A percentile compares a stretch with the other conserved stretches of the same genome.
Evolutionary conservation across 2,113 vertebrate genomes (phyloP).

Genomic region (Balaeniceps rex): DNA sequence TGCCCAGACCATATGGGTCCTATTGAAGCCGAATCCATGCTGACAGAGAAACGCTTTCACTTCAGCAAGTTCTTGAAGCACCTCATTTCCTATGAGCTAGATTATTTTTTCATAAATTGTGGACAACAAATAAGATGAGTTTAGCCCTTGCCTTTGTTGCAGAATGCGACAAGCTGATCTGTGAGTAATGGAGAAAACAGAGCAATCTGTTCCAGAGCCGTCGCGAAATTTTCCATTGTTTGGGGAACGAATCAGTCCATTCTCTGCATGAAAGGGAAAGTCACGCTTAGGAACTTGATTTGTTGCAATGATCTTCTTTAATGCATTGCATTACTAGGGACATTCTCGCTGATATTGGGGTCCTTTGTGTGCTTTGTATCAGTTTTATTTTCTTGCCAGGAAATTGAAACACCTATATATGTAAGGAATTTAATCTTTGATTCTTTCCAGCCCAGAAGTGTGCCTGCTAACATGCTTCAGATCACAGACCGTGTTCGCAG

Average conservation of each 20-base stretch:
- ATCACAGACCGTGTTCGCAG: not conserved
- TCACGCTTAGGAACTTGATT: slow-evolving; percentile 48
- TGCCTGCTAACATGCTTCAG: not conserved
- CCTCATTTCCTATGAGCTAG: slow-evolving; percentile 57
- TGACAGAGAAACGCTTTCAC: slow-evolving; percentile 53
- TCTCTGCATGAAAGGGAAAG: slow-evolving; percentile 54
- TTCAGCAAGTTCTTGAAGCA: slow-evolving; percentile 40
- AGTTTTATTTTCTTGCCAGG: slow-evolving; percentile 30
- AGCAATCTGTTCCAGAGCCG: slow-evolving; percentile 51
- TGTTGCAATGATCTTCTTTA: slow-evolving; percentile 38
- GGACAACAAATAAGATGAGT: slow-evolving; percentile 47
- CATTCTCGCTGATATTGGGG: not conserved
- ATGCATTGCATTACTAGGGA: not conserved
- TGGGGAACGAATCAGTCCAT: slow-evolving; percentile 55
- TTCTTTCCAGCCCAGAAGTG: not conserved
- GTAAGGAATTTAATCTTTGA: not conserved
- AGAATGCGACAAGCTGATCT: slow-evolving; percentile 29
- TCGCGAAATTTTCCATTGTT: slow-evolving; percentile 42
- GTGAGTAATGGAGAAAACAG: slow-evolving; percentile 58
- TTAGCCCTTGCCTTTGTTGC: slow-evolving; percentile 49
- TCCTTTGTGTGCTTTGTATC: slow-evolving; percentile 26
- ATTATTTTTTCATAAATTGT: slow-evolving; percentile 64
- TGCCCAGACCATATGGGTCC: slow-evolving; percentile 20
- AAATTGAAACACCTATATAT: not conserved
- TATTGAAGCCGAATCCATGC: slow-evolving; percentile 36